Base-by-base conservation (phyloP, 2,113 vertebrate genomes). In the Bubo blakistoni region DNA sequence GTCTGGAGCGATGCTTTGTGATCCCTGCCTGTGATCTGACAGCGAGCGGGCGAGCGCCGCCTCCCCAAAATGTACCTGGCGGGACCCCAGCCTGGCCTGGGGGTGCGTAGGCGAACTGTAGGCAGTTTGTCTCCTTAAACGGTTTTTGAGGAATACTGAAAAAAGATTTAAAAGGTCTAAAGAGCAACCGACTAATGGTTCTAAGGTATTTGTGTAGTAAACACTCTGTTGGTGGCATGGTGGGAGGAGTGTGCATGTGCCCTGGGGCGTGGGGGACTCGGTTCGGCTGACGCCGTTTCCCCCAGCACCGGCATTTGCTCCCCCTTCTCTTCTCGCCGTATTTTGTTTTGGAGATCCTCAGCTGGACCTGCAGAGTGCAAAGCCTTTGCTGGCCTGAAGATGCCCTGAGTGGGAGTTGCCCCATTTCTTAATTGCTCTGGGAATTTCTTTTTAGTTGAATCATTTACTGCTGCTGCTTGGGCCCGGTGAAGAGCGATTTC, bases 401-500 rank as follows among this genome's bases (percentile, higher is more conserved):
- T 36, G 14, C 79, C 2, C 0, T 40, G 42, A 30, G n/a, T 65
- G 46, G 82, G 65, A 70, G 65, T 16, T 74, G 42, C 76, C 59
- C 14, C 12, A 1, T 69, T 86, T 86, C 51, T 52, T 46, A 8
- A 10, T n/a, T 46, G 40, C 77, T 80, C 54, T 81, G 72, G 65
- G 82, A 88, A 47, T 52, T 73, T 58, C 36, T 61, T n/a, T 67
- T 19, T 5, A 21, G 51, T n/a, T 42, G 63, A 46, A 40, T 65
- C 82, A 30, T 42, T 85, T 19, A 0, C 47, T 0, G 19, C 21
- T 14, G 86, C 49, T 0, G 2, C 36, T 17, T 3, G 26, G 38
- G 30, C 63, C 46, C 17, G 32, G 51, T 16, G 52, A 34, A 11
- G 44, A 26, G 57, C 2, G 1, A 10, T 36, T 16, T 47, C 40